A percentile compares a stretch with the other conserved stretches of the same genome.
Evolutionary conservation across 2,797 vertebrate genomes (phyloP).

Genomic region (Gallinago stenura): DNA sequence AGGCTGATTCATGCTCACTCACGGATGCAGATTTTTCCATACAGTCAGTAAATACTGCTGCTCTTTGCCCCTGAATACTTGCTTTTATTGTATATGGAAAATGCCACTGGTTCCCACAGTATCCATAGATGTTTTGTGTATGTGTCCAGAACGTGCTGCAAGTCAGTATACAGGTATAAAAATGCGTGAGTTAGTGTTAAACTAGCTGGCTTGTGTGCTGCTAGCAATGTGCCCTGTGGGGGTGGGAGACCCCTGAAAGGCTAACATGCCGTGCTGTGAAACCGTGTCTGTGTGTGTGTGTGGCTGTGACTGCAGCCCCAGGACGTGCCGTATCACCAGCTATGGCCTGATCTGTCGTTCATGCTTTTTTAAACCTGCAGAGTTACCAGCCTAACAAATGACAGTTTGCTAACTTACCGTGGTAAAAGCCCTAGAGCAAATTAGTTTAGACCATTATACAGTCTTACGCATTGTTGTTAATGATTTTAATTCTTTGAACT

Average conservation of each 20-base stretch:
- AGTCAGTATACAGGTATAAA: not conserved
- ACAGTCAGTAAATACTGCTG: not conserved
- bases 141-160: not conserved
- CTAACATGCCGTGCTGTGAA: not conserved
- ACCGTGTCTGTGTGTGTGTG: not conserved
- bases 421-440: not conserved
- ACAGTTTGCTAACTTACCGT: not conserved
- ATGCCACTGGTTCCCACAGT: not conserved
- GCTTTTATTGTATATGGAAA: not conserved
- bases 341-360: not conserved
- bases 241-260: not conserved
- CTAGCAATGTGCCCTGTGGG: not conserved
- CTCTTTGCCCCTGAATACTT: not conserved
- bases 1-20: not conserved
- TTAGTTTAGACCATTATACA: not conserved
- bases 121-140: not conserved
- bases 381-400: not conserved
- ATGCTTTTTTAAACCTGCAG: not conserved
- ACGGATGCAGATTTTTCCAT: not conserved
- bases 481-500: not conserved
- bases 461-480: not conserved
- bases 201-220: not conserved
- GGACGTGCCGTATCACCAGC: accelerated
- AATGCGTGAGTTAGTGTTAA: not conserved
- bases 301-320: not conserved